Evolutionary conservation across 2,113 vertebrate species (phyloP), one percentile per base, ranked within the genome.

Genomic region (Pseudopodoces humilis): DNA sequence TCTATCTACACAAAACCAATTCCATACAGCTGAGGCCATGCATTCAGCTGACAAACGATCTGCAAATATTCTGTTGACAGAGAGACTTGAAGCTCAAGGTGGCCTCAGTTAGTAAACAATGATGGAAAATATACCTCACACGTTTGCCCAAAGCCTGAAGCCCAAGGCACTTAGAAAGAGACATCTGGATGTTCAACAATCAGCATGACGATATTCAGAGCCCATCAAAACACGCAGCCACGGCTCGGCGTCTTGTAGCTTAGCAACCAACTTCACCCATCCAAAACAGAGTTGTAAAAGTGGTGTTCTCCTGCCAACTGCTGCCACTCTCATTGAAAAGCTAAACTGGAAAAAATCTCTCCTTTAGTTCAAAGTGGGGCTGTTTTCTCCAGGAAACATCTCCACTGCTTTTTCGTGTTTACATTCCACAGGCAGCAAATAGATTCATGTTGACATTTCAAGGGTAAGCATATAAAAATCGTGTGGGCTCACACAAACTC

Each of bases 201-300:
- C 82, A 95, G 95, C 92, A 56, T 71, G 94, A 81, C 50, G 74
- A 91, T 86, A 94, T 89, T 97, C 74, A 64, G 95, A 97, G 97
- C 97, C 98, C 97, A 98, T 97, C 95, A 97, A 98, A 98, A 97
- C 97, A 98, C 14, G 68, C 75, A 93, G 95, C 91, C 83, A 93
- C 75, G 84, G 95, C 91, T 97, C 84, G 83, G 98, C 97, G 58
- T 98, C 97, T 95, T 86, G 96, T 94, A 97, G 94, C 98, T 97
- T 97, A 97, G 98, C 96, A 97, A 98, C 97, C 3, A 31, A 84
- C 87, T 96, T 96, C 97, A 97, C 92, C 96, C 96, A 91, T 97
- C 96, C 97, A 98, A 98, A 98, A 98, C 97, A 98, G 27, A 98
- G 97, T 98, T 98, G 97, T 97, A 98, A 98, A 98, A 98, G 94